Evolutionary conservation across 2,797 vertebrate genomes (phyloP), one percentile per base, ranked within the genome.

Genomic region (Bucorvus abyssinicus): DNA sequence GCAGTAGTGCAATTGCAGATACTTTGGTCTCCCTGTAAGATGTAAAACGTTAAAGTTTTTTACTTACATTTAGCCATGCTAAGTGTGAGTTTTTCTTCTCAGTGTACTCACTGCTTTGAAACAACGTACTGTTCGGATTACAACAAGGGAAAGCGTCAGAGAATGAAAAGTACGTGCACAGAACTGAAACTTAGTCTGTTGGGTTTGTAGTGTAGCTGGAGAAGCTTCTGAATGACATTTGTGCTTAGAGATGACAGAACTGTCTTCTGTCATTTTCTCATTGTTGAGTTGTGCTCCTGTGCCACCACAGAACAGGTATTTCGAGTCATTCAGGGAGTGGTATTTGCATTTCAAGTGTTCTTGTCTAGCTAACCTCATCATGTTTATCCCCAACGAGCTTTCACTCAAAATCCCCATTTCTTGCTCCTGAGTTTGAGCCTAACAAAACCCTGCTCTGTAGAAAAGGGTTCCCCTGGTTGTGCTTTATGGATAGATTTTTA

Each of bases 81-180:
- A 60, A 87, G 36, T 50, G 36, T 49, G 45, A 26, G 14, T 29
- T 92, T 96, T 94, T 91, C 76, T 81, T 97, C 97, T 77, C 87
- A 97, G 96, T 97, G 85, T 76, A 70, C 52, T 89, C 95, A 92
- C 89, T 97, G 93, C 85, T 98, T 97, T 89, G 93, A 96, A 94
- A 96, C 93, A 89, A 94, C 91, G 29, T 96, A 94, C 55, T 82
- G 75, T 55, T 18, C 68, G 36, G 95, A 74, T 87, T 95, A 96
- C 82, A 90, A 91, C 73, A 97, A 89, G 87, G 93, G 79, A 36
- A 47, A 52, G 73, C 75, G 61, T 80, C 94, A 87, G 76, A 95
- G 85, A 84, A 13, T 44, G 34, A 86, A 90, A 89, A 96, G 97
- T 95, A 79, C 1, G 17, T 94, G 76, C 56, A 60, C 26, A 30